Base-by-base conservation (phyloP, 2,888 invertebrate species). In the Leucoptera coffeella region DNA sequence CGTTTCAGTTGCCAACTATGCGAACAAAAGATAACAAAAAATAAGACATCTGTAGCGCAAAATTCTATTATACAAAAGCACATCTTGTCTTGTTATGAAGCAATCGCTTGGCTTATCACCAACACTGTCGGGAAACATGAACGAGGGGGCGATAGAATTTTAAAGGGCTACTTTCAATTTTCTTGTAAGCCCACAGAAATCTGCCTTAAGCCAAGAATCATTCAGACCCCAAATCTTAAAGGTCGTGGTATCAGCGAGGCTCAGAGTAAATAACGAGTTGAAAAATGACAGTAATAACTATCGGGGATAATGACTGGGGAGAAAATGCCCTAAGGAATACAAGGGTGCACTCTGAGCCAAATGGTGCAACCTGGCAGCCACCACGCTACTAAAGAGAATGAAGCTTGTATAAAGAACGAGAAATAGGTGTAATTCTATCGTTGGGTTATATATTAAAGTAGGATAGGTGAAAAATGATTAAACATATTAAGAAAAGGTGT, bases 211-310 rank as follows among this genome's bases (percentile, higher is more conserved):
- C 48, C 42, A 42, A 38, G 49, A 52, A 52, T 56, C 50, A 51
- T 48, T 50, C 46, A 52, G 46, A 50, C 60, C 60, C 47, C 52
- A 53, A 55, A 61, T 61, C 60, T 61, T 48, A 61, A 65, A 67
- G 60, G 60, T 59, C 62, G 50, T 43, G 62, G 54, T 67, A 67
- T 69, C 65, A 59, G 60, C 58, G 55, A 52, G 53, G 42, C 51
- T 58, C 64, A 59, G 61, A 62, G 64, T 67, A 67, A 69, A 67
- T 67, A 69, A 67, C 65, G 62, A 69, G 67, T 67, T 69, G 69
- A 67, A 69, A 69, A 67, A 69, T 69, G 65, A 62, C 65, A 58
- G 69, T 58, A 65, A 69, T 69, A 67, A 67, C 69, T 67, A 65
- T 64, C 45, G 52, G 53, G 56, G 51, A 51, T 67, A 67, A 67